phyloP scores from a whole-genome alignment of 2,113 vertebrate species.

The Agapornis roseicollis region DNA sequence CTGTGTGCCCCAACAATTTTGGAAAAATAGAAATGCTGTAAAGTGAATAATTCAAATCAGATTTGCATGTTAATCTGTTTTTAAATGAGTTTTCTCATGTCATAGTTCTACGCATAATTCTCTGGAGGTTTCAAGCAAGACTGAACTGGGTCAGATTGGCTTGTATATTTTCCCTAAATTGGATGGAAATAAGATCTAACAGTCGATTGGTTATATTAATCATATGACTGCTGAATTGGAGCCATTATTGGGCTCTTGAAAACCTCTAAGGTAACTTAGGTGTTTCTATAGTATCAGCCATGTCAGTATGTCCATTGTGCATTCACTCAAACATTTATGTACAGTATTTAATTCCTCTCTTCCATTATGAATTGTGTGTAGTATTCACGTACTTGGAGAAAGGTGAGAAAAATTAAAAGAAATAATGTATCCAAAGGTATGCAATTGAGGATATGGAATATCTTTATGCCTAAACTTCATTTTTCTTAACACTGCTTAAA shows the following conservation, averaged over 20 bases:
- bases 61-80: constrained; percentile 53
- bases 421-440: not conserved
- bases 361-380: not conserved
- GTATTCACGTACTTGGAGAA: not conserved
- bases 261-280: not conserved
- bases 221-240: constrained; percentile 11
- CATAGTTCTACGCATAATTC: constrained; percentile 17
- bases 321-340: not conserved
- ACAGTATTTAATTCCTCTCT: not conserved
- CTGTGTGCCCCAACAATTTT: not conserved
- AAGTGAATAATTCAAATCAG: constrained; percentile 30
- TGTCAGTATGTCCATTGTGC: not conserved
- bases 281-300: not conserved
- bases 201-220: constrained; percentile 35
- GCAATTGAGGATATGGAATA: not conserved
- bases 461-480: not conserved
- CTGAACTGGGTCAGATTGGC: constrained; percentile 46
- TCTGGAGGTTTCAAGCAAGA: constrained; percentile 54
- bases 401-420: not conserved
- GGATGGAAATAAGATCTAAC: constrained; percentile 20
- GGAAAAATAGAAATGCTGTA: not conserved
- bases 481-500: not conserved
- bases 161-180: constrained; percentile 49
- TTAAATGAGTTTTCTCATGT: constrained; percentile 33
- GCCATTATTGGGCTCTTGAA: not conserved